Percentiles rank a stretch among this genome's conserved stretches.
Conservation (phyloP, 2,797 vertebrate species). For the Cuculus canorus region DNA sequence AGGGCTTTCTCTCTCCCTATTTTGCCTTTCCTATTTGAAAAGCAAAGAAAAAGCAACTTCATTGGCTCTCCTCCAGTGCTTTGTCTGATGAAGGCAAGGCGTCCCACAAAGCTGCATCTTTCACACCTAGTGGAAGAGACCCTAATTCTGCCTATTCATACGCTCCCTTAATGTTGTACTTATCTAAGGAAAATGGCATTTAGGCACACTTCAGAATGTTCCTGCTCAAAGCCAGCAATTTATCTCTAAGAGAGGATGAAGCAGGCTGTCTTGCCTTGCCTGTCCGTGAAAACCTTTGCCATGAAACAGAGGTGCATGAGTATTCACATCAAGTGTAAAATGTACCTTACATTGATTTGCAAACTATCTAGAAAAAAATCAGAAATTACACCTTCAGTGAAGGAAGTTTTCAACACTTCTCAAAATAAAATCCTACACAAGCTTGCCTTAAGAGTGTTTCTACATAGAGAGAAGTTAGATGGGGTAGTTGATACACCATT, state of each 20-base stretch:
- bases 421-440: neutral
- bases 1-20: neutral
- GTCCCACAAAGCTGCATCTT: neutral
- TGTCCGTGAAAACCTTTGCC: neutral
- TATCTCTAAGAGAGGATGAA: neutral
- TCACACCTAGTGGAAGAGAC: neutral
- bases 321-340: neutral
- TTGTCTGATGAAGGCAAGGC: neutral
- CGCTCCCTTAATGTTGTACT: neutral
- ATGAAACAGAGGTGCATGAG: neutral
- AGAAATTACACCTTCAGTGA: constrained; percentile 24
- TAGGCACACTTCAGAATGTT: neutral
- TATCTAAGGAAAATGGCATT: neutral
- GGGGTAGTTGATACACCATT: neutral
- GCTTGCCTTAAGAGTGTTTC: constrained; percentile 6
- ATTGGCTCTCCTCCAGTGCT: neutral
- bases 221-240: neutral
- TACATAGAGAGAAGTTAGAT: neutral
- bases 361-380: constrained; percentile 12
- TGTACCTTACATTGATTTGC: neutral
- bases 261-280: neutral
- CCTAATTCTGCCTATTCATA: neutral
- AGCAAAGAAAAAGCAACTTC: neutral
- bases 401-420: neutral
- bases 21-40: neutral